phyloP scores from a whole-genome alignment of 1,140 invertebrate genomes.

The Zaprionus vittiger region DNA sequence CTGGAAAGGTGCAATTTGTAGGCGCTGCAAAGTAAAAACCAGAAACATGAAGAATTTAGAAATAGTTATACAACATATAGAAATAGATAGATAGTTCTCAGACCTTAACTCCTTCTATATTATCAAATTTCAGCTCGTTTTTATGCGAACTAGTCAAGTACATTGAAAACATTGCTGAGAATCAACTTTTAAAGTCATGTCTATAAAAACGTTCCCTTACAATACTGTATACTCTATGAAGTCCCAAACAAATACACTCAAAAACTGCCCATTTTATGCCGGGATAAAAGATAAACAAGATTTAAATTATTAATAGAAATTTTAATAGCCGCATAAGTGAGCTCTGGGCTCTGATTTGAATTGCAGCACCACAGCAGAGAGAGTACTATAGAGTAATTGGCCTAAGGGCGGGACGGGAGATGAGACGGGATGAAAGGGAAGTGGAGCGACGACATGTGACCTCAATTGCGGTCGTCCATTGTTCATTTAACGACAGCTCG shows the following conservation, averaged over 20 bases:
- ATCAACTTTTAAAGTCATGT: no score
- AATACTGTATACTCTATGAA: background rate
- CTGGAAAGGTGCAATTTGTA: constrained; percentile 91
- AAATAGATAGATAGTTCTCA: background rate
- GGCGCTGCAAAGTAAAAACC: constrained; percentile 77
- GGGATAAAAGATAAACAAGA: background rate
- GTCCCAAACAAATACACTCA: background rate
- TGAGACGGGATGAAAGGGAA: constrained; percentile 21
- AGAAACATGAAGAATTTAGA: background rate
- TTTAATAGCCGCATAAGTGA: constrained; percentile 45
- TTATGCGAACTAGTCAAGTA: background rate
- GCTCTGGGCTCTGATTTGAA: constrained; percentile 44
- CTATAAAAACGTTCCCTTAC: background rate
- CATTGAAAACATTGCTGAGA: no score
- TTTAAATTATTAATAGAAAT: constrained; percentile 31
- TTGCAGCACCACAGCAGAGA: constrained; percentile 24
- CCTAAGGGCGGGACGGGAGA: background rate
- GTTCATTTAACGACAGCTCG: constrained; percentile 72
- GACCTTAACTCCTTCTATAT: no score
- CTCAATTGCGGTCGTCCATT: constrained; percentile 74
- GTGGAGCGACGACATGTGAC: constrained; percentile 56
- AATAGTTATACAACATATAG: background rate
- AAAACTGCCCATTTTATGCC: background rate
- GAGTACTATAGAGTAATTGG: constrained; percentile 6
- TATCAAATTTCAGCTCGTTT: background rate